phyloP scores from a whole-genome alignment of 2,113 vertebrate genomes.

The Boulengeromyrus knoepffleri region DNA sequence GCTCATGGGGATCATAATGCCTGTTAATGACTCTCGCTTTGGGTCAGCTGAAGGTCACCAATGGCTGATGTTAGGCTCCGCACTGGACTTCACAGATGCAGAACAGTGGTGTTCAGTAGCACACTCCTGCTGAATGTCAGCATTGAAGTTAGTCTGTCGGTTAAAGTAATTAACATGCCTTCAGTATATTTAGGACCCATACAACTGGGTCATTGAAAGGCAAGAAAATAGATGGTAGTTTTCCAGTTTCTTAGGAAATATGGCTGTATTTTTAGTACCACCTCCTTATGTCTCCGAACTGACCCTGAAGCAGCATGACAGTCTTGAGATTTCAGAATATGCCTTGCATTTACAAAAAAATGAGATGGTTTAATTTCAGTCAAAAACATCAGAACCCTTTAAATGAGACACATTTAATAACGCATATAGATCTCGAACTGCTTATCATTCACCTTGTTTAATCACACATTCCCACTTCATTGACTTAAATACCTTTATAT shows the following conservation, averaged over 20 bases:
- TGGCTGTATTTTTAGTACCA: not conserved
- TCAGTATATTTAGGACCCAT: not conserved
- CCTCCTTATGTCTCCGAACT: not conserved
- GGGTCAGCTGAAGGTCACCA: not conserved
- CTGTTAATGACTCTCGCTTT: not conserved
- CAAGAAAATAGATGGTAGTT: not conserved
- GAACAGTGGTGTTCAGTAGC: not conserved
- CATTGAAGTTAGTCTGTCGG: not conserved
- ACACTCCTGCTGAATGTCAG: not conserved
- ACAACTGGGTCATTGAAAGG: not conserved
- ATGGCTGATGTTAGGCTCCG: not conserved
- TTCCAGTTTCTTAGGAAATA: not conserved
- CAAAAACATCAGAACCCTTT: not conserved
- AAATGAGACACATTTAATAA: not conserved
- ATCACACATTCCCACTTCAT: not conserved
- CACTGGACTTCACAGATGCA: not conserved
- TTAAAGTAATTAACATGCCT: not conserved
- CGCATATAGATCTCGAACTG: not conserved
- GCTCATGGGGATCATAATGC: not conserved
- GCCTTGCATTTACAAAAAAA: not conserved
- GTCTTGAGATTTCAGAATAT: not conserved
- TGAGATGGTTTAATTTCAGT: not conserved
- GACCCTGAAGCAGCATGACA: not conserved
- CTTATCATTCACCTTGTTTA: not conserved
- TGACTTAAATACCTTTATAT: not conserved